Conservation (phyloP, 2,797 vertebrate genomes). For the Rhincodon typus region DNA sequence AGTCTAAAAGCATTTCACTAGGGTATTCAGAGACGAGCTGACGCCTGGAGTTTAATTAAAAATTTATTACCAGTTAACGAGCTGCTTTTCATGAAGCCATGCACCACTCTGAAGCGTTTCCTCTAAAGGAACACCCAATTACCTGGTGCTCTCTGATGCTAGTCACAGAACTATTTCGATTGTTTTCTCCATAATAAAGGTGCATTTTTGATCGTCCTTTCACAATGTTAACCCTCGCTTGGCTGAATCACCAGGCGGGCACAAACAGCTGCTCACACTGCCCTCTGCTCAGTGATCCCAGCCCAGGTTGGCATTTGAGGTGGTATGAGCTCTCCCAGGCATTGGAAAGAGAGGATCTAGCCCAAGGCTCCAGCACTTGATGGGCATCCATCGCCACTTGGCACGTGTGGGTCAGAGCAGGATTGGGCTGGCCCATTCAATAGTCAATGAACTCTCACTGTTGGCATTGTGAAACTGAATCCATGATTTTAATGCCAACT, state of each 20-base stretch:
- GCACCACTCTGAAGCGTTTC: neutral
- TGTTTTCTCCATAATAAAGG: neutral
- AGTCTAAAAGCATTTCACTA: neutral
- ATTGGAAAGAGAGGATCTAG: neutral
- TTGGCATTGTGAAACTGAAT: neutral
- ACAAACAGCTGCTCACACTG: neutral
- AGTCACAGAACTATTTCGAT: neutral
- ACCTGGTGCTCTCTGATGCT: neutral
- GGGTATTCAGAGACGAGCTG: slow-evolving; percentile 8
- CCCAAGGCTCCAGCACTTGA: neutral
- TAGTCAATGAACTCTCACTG: neutral
- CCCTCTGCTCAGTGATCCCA: neutral
- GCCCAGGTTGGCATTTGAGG: neutral
- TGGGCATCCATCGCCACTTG: neutral
- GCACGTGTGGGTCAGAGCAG: neutral
- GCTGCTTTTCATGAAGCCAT: neutral
- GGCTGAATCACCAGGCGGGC: neutral
- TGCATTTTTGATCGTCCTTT: neutral
- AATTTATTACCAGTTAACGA: slow-evolving; percentile 12
- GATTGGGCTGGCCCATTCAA: neutral
- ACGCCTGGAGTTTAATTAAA: slow-evolving; percentile 23
- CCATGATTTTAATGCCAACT: neutral
- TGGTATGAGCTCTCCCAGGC: neutral
- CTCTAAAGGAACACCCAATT: neutral
- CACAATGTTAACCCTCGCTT: neutral